These are phyloP conservation scores for Gastrophryne carolinensis DNA, from an alignment of 2,797 vertebrate species.

Conservation along the genomic window DNA sequence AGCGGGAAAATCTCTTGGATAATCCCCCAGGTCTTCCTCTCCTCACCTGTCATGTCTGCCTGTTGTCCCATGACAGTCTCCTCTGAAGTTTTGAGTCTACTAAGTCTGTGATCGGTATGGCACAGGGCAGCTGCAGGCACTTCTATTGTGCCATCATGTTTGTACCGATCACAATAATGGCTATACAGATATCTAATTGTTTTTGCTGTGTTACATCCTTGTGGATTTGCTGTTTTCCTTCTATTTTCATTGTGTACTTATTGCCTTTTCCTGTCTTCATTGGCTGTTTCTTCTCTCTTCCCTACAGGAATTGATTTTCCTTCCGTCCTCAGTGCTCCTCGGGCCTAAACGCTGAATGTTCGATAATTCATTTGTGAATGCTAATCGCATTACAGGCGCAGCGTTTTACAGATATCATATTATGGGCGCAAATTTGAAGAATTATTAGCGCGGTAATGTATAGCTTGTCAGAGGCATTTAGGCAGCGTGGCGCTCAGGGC, in stretches of 20 bases:
- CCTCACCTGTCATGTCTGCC: no score
- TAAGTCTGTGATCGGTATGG: no score
- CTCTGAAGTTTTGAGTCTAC: no score
- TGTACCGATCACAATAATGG: no score
- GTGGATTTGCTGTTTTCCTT: neutral
- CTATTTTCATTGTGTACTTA: constrained; percentile 20
- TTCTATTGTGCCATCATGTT: no score
- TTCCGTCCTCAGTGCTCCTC: constrained; percentile 77
- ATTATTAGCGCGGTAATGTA: constrained; percentile 86
- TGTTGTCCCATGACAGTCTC: no score
- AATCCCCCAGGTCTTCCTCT: no score
- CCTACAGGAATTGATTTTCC: constrained; percentile 82
- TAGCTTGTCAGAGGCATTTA: constrained; percentile 84
- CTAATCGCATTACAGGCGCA: constrained; percentile 92
- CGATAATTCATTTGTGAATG: constrained; percentile 95
- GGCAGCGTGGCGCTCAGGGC: constrained; percentile 79
- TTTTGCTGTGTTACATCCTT: neutral
- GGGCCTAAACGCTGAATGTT: constrained; percentile 86
- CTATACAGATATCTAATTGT: neutral
- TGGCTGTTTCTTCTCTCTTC: constrained; percentile 24
- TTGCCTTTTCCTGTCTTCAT: constrained; percentile 6
- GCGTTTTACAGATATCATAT: constrained; percentile 89
- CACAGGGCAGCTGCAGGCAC: no score
- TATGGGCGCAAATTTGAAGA: constrained; percentile 87
- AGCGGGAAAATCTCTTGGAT: no score